Evolutionary conservation across 2,797 vertebrate genomes (phyloP), one percentile per base, ranked within the genome.

Genomic region (Sphenodon punctatus): DNA sequence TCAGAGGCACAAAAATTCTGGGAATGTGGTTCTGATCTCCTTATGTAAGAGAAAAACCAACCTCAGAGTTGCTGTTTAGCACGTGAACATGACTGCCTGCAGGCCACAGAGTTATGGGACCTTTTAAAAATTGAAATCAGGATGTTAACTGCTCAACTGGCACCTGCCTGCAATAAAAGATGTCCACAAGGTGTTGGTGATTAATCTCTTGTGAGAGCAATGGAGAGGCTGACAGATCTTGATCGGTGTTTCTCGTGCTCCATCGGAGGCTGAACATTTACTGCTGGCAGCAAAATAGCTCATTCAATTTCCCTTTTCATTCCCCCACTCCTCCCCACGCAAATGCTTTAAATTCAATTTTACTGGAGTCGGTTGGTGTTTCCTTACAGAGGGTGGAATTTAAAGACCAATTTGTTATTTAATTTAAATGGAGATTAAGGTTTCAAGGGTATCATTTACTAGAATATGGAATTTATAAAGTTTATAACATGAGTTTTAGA

Each of bases 21-120:
- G 77, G 91, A 92, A 92, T 92, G 90, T 85, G 79, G 90, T 90
- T 89, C 77, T 84, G 83, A 82, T 92, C 58, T 60, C 58, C 84
- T 53, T 0, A 30, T 75, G 83, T 74, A 43, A 58, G 78, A 78
- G n/a, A n/a, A n/a, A 41, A 66, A 19, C 6, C 64, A 48, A 70
- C 20, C 61, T 70, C 49, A 36, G 48, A 74, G 90, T 80, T 1
- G 1, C 71, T 80, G 39, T 60, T 75, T 27, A 73, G 48, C 48
- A 48, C 9, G 2, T 15, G 49, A 78, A 10, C 48, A 11, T 80
- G 71, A 58, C 32, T 82, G 75, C 22, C 23, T 64, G 80, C 48
- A 78, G 58, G 48, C 39, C 4, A 51, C 53, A 78, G 65, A 78
- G 25, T 58, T 64, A 66, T 1, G 46, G 39, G 8, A 32, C 48